A percentile compares a stretch with the other conserved stretches of the same genome.
phyloP scores from a whole-genome alignment of 1,140 invertebrate genomes.

The Pseudomyrmex flavicornis region DNA sequence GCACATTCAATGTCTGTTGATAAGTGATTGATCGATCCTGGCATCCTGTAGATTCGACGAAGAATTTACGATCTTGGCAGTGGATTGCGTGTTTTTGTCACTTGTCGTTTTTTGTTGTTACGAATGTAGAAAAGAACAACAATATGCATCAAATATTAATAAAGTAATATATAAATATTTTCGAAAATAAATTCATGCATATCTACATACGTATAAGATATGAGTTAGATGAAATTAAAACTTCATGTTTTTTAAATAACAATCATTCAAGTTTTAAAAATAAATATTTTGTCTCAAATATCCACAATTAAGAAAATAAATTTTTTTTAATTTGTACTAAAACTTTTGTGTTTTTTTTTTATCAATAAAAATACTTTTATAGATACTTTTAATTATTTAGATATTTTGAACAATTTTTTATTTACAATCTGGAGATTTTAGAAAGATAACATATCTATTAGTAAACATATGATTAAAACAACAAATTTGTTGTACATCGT shows the following conservation, averaged over 20 bases:
- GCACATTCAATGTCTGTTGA: background rate
- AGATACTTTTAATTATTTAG: background rate
- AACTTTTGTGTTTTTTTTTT: too few relatives aligned
- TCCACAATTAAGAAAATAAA: too few relatives aligned
- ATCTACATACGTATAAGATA: too few relatives aligned
- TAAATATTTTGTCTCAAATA: too few relatives aligned
- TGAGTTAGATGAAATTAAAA: too few relatives aligned
- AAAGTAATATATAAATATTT: too few relatives aligned
- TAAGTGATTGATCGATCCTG: conserved; percentile 27
- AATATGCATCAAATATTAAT: background rate
- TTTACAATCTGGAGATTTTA: background rate
- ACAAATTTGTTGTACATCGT: background rate
- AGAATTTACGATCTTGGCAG: background rate
- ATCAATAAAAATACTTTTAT: background rate
- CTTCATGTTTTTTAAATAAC: too few relatives aligned
- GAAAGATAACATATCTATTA: background rate
- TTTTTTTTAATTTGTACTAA: too few relatives aligned
- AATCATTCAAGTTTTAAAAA: too few relatives aligned
- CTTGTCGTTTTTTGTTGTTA: background rate
- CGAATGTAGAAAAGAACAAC: background rate
- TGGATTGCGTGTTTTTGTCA: background rate
- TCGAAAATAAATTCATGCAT: too few relatives aligned
- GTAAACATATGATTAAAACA: background rate
- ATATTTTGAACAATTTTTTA: background rate
- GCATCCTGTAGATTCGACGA: background rate